These are phyloP conservation scores for Hemicordylus capensis DNA, from an alignment of 2,113 vertebrate species.

Conservation along the genomic window DNA sequence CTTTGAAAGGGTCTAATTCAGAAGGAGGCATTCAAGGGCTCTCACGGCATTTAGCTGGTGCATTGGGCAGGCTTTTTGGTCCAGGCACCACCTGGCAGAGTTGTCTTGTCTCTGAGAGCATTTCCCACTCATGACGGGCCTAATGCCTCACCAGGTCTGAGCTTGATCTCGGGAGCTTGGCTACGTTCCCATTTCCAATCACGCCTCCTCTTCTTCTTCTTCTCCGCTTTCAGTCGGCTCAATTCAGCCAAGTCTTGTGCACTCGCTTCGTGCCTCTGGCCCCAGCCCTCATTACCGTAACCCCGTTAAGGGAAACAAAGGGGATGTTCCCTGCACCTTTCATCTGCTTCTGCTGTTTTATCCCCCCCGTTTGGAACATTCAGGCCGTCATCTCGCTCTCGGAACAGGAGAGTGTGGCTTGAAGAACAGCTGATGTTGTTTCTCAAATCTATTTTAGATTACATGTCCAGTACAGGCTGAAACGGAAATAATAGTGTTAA, in stretches of 20 bases:
- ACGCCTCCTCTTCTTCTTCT: background rate
- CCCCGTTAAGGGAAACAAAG: background rate
- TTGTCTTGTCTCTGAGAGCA: background rate
- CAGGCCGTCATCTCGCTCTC: background rate
- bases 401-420: accelerated
- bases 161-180: background rate
- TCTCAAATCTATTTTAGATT: background rate
- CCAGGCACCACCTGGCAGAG: background rate
- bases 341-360: background rate
- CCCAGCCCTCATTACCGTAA: background rate
- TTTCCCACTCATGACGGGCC: background rate
- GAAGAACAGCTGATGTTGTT: background rate
- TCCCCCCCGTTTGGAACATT: background rate
- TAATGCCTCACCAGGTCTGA: background rate
- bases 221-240: too few species aligned
- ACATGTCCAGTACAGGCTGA: accelerated
- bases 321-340: background rate
- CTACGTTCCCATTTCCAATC: background rate
- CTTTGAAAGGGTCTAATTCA: background rate
- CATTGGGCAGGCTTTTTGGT: too few species aligned
- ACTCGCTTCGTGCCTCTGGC: background rate
- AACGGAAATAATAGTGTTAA: too few species aligned
- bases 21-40: background rate
- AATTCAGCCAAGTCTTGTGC: background rate
- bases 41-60: background rate